Base-by-base conservation (phyloP, 2,797 vertebrate species). In the Nyctalus aviator region DNA sequence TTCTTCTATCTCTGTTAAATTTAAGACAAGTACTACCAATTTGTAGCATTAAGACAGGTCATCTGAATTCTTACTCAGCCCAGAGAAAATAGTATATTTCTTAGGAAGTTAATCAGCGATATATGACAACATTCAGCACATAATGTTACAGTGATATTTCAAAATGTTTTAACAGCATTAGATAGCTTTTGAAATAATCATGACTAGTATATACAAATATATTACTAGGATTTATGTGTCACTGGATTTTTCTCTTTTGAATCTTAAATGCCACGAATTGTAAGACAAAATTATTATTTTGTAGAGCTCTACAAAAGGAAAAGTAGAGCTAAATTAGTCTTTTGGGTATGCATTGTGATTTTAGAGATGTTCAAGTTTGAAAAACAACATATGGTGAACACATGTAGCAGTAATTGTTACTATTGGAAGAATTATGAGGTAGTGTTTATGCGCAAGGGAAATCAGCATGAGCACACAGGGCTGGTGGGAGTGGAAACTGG, bases 231-330 rank as follows among this genome's bases (percentile, higher is more conserved):
- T 84, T 64, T 86, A 78, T 73, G 20, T 72, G 23, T 78, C 37
- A 59, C 15, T 17, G 6, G 5, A 35, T 72, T 77, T 82, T 62
- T 88, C n/a, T 83, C 12, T 77, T 69, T 73, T 75, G 85, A 69
- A 82, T 27, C 9, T 75, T 46, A 90, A 92, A 78, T 79, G 10
- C 11, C 41, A 23, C 11, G 30, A 68, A 81, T 85, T 92, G 0
- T 90, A 86, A 83, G 48, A 78, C 17, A 95, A 95, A 77, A 59
- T 9, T 18, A 57, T 93, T 85, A 59, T 88, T 91, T 91, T 82
- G 66, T 30, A 78, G 48, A 27, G 1, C 25, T 84, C 11, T 48
- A 90, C 10, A 46, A 94, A 86, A 44, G 3, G 17, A 21, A 59
- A 32, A 88, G 27, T 8, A 59, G n/a, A 84, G 13, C 21, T 59